Evolutionary conservation across 2,888 invertebrate species (phyloP), one percentile per base, ranked within the genome.

Genomic region (Drosophila limbata): DNA sequence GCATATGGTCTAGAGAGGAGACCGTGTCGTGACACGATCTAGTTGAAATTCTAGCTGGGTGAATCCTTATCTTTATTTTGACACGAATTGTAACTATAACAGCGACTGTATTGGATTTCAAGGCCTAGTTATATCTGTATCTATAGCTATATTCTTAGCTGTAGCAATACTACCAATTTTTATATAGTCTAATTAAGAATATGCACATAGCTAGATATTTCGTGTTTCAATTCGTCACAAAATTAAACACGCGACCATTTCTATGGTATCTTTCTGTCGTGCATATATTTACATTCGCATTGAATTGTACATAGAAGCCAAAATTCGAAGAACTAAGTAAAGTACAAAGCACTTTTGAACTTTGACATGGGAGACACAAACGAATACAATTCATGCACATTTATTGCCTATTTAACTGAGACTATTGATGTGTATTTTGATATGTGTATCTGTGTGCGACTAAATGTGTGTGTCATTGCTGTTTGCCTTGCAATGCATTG

Each of bases 381-480:
- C 50, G 61, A 63, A 62, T 65, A 66, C 73, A 73, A 47, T 70
- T 82, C 75, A 73, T 77, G 64, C 72, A 63, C 88, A 83, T 74
- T 87, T 83, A 87, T 84, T 84, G 88, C 79, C 85, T 87, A 83
- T 84, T 87, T 85, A 87, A 77, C 73, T 62, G 77, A 66, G 68
- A 59, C 67, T 56, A 25, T 56, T 70, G 59, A 56, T 67, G 48
- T 45, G 28, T 11, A 13, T 56, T 55, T 37, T 35, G 48, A 51
- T 47, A 64, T n/a, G 50, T 53, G 9, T 42, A 39, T 57, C 33
- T 55, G 37, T 63, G 53, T 53, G 19, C 13, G 10, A 31, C 10
- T 10, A 10, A 31, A 39, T 42, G 17, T n/a, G 21, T 21, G 10
- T 55, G 33, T n/a, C n/a, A n/a, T n/a, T n/a, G 33, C 31, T 53